phyloP scores from a whole-genome alignment of 2,113 vertebrate species.

The Colistium nudipinnis region DNA sequence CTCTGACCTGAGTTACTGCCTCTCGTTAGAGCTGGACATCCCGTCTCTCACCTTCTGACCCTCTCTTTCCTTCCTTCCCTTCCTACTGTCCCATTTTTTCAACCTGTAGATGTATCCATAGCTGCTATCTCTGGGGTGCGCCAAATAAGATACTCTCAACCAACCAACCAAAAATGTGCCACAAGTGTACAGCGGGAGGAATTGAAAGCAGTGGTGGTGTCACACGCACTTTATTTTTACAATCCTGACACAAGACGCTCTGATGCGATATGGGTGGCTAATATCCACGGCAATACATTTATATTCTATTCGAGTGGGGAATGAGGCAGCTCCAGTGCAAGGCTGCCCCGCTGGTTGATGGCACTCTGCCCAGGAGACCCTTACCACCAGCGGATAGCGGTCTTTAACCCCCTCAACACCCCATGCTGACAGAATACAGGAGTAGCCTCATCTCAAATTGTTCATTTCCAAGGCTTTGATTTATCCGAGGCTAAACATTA shows the following conservation, averaged over 20 bases:
- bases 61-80: slow-evolving; percentile 3
- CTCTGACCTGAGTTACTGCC: slow-evolving; percentile 61
- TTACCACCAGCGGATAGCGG: slow-evolving; percentile 36
- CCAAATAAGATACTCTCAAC: slow-evolving; percentile 63
- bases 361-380: slow-evolving; percentile 50
- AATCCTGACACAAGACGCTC: slow-evolving; percentile 58
- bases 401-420: slow-evolving; percentile 66
- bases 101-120: slow-evolving; percentile 49
- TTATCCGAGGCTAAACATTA: slow-evolving; percentile 43
- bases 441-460: slow-evolving; percentile 45
- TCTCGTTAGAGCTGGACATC: slow-evolving; percentile 60
- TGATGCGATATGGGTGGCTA: slow-evolving; percentile 51
- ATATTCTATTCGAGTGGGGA: slow-evolving; percentile 62
- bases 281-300: slow-evolving; percentile 53
- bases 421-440: slow-evolving; percentile 2
- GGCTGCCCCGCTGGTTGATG: slow-evolving; percentile 33
- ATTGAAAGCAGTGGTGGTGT: slow-evolving; percentile 57
- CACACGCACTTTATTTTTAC: slow-evolving; percentile 74
- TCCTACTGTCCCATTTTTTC: slow-evolving; percentile 11
- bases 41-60: neutral
- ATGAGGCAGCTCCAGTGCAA: slow-evolving; percentile 44
- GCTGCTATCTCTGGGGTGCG: slow-evolving; percentile 25
- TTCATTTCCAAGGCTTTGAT: slow-evolving; percentile 42
- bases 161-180: slow-evolving; percentile 58
- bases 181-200: slow-evolving; percentile 57